Base-by-base conservation (phyloP, 2,888 invertebrate species). In the Drosophila yooni region DNA sequence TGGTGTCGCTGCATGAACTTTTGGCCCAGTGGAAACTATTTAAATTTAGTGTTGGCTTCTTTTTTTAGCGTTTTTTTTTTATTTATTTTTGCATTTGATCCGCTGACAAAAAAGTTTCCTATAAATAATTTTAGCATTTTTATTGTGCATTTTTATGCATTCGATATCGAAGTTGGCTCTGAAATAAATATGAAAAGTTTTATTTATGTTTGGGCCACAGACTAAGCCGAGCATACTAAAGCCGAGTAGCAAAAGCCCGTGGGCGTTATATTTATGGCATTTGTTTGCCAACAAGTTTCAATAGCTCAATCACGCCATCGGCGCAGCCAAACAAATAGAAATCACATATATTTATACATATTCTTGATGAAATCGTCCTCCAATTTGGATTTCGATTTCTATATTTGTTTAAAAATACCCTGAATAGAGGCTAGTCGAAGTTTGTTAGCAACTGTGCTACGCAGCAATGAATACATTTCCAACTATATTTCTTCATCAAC, bases 261-360 rank as follows among this genome's bases (percentile, higher is more conserved):
- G 82, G 78, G 90, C 83, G 83, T 62, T 74, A 78, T 83, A 90
- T 85, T 90, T 85, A 85, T 85, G 87, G 89, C 87, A 89, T 88
- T 90, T 90, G 90, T 90, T 90, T 86, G 89, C 89, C 90, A 86
- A 89, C 81, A 89, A 86, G 87, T 85, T 86, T 90, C 90, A 86
- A 86, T 86, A 76, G 85, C 85, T 90, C 85, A 86, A 86, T 86
- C 85, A 86, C 85, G 85, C 88, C 81, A 80, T 67, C 40, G 68
- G 68, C 71, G 11, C 33, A 15, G 61, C 76, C 68, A 69, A 73
- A 65, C 79, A 73, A 70, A 72, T 62, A 70, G 40, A 56, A 38
- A 67, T 54, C 66, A 48, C 81, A 66, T 76, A 65, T 71, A 70
- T n/a, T n/a, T n/a, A n/a, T n/a, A n/a, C n/a, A 76, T 65, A 65